phyloP scores from a whole-genome alignment of 2,797 vertebrate species.

The Poecilia velifera region DNA sequence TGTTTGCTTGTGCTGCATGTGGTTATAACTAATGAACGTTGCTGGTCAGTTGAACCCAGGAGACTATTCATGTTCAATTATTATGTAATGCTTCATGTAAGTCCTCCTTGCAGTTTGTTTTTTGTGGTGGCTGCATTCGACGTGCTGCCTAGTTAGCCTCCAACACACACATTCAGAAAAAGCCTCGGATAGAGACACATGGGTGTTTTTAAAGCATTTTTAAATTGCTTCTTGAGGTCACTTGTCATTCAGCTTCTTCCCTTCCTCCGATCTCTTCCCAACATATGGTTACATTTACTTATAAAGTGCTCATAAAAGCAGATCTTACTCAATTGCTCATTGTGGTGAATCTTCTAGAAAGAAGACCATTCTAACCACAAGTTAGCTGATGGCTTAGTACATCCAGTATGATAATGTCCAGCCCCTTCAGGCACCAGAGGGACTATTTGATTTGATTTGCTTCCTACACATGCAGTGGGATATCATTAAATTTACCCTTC shows the following conservation, averaged over 20 bases:
- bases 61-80: conserved; percentile 67
- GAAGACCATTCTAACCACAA: conserved; percentile 60
- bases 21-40: conserved; percentile 46
- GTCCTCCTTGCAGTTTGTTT: conserved; percentile 56
- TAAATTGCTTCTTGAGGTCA: conserved; percentile 67
- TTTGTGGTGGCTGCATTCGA: conserved; percentile 47
- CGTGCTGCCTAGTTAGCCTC: conserved; percentile 36
- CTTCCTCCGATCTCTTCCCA: conserved; percentile 64
- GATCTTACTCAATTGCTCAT: conserved; percentile 73
- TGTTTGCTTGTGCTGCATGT: conserved; percentile 62
- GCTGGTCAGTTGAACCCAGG: conserved; percentile 43
- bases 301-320: conserved; percentile 68
- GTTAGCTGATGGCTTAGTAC: conserved; percentile 63
- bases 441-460: conserved; percentile 58
- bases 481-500: conserved; percentile 58
- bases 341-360: conserved; percentile 62
- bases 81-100: conserved; percentile 49
- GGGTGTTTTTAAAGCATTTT: conserved; percentile 61
- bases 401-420: conserved; percentile 61
- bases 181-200: conserved; percentile 25
- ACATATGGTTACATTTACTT: conserved; percentile 79
- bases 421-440: conserved; percentile 46
- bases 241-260: conserved; percentile 66
- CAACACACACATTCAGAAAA: conserved; percentile 2
- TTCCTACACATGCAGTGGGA: conserved; percentile 64